phyloP scores from a whole-genome alignment of 2,797 vertebrate species.

The Percopsis omiscomaycus region DNA sequence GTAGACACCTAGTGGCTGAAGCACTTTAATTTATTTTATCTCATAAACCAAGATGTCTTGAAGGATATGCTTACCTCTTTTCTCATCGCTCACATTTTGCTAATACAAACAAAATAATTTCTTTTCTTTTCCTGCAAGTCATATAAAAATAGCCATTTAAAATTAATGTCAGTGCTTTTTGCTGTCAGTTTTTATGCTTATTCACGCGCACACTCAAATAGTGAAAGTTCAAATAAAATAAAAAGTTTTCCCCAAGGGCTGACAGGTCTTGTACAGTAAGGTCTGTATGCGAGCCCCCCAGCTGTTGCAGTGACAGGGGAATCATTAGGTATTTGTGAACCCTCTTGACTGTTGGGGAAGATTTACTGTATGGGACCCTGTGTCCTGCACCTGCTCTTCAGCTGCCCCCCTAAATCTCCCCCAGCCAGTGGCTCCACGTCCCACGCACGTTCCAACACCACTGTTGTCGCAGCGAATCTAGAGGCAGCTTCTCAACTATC shows the following conservation, averaged over 20 bases:
- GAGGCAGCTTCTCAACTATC: constrained; percentile 31
- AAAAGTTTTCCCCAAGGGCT: too few species aligned
- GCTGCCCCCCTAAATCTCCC: constrained; percentile 2
- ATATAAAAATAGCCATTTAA: too few species aligned
- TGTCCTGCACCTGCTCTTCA: not conserved
- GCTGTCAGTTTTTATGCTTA: too few species aligned
- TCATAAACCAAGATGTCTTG: not conserved
- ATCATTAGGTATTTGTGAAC: constrained; percentile 51
- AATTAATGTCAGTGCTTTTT: too few species aligned
- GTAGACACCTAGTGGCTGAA: constrained; percentile 59
- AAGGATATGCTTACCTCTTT: not conserved
- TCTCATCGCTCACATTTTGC: not conserved
- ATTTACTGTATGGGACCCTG: constrained; percentile 40
- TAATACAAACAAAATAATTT: too few species aligned
- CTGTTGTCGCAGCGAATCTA: constrained; percentile 9
- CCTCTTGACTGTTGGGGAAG: constrained; percentile 33
- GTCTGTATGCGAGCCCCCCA: constrained; percentile 44
- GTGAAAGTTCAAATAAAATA: too few species aligned
- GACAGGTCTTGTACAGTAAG: constrained; percentile 24
- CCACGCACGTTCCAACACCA: constrained; percentile 12
- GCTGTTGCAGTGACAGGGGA: constrained; percentile 44
- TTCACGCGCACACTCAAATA: too few species aligned
- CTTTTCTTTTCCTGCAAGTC: too few species aligned
- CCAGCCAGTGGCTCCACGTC: constrained; percentile 9
- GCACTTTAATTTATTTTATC: not conserved